Conservation (phyloP, 2,888 invertebrate species). For the Agrochola circellaris region DNA sequence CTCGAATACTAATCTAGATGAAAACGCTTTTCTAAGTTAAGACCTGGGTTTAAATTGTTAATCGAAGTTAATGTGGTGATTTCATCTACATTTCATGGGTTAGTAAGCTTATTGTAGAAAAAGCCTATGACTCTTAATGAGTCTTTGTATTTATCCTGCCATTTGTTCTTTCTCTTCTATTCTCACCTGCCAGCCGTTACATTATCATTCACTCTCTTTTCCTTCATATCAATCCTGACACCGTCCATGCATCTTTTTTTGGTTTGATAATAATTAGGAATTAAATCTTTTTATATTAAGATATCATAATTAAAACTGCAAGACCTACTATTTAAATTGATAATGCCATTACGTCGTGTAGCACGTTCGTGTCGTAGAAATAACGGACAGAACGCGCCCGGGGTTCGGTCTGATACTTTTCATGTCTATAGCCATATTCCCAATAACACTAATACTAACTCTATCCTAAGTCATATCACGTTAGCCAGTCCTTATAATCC, state of each 20-base stretch:
- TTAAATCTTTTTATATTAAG: neutral
- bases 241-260: neutral
- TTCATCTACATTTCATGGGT: constrained; percentile 35
- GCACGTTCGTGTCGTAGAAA: neutral
- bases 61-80: constrained; percentile 44
- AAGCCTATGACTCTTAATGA: neutral
- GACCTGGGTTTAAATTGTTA: constrained; percentile 50
- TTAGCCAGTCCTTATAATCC: constrained; percentile 43
- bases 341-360: neutral
- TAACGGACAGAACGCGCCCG: neutral
- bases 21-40: constrained; percentile 62
- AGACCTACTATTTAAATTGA: neutral
- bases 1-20: constrained; percentile 65
- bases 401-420: neutral
- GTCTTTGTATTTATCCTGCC: neutral
- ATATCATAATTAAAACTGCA: neutral
- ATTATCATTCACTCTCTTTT: neutral
- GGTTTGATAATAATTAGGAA: neutral
- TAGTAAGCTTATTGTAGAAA: constrained; percentile 1
- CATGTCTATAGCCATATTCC: neutral
- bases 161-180: neutral
- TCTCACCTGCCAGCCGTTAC: neutral
- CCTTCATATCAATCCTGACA: neutral
- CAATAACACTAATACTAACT: neutral
- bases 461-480: constrained; percentile 42